These are phyloP conservation scores for Bombyx huttoni DNA, from an alignment of 2,888 invertebrate species.

Conservation along the genomic window DNA sequence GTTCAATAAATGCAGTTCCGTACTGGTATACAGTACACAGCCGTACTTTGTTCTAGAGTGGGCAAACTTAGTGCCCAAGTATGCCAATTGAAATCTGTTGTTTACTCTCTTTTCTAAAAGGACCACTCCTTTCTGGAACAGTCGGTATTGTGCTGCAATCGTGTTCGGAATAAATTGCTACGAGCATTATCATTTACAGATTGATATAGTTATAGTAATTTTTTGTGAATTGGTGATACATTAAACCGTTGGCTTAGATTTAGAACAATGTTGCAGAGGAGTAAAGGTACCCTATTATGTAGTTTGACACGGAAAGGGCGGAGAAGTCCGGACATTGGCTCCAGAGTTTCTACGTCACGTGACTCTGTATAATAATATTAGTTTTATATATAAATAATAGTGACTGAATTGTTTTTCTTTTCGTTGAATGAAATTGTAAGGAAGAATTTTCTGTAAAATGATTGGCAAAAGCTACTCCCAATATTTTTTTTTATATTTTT, in stretches of 20 bases:
- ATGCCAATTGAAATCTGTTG: constrained; percentile 44
- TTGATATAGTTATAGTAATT: constrained; percentile 1
- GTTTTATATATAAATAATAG: too few species aligned
- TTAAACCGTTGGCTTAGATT: background rate
- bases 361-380: constrained; percentile 11
- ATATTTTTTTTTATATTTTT: too few species aligned
- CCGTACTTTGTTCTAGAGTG: constrained; percentile 20
- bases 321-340: constrained; percentile 12
- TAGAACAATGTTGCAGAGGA: background rate
- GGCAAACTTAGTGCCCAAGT: constrained; percentile 36
- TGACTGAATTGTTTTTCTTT: too few species aligned
- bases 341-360: constrained; percentile 19
- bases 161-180: background rate
- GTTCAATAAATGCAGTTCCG: constrained; percentile 43
- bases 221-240: background rate
- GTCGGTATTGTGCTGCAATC: constrained; percentile 4
- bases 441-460: too few species aligned
- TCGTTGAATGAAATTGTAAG: too few species aligned
- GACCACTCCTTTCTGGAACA: constrained; percentile 17
- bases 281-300: constrained; percentile 27
- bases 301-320: constrained; percentile 37
- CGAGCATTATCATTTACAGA: background rate
- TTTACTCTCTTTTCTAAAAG: constrained; percentile 32
- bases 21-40: background rate
- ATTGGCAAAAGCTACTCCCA: too few species aligned